Percentiles rank a stretch among this genome's conserved stretches.
These are phyloP conservation scores for Macroteleia sp. DNA, from an alignment of 2,888 invertebrate species.

Conservation along the genomic window DNA sequence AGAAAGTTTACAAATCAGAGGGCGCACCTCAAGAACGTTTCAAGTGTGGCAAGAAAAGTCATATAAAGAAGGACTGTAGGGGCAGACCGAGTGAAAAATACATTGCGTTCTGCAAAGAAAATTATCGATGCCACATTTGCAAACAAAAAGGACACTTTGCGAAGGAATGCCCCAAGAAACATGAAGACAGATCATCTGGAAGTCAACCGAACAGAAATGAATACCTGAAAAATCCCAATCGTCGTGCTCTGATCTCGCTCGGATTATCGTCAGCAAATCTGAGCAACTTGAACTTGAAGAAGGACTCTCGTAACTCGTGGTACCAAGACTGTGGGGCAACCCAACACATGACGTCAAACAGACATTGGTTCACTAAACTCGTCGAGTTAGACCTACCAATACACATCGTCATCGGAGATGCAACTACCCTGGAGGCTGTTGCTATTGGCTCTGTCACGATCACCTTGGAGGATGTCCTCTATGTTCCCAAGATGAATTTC, in stretches of 20 bases:
- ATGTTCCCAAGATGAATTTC: slow-evolving; percentile 60
- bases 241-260: slow-evolving; percentile 9
- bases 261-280: not conserved
- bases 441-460: slow-evolving; percentile 68
- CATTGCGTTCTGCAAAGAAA: not conserved
- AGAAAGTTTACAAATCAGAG: too few relatives aligned
- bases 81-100: not conserved
- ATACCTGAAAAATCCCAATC: too few relatives aligned
- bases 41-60: not conserved
- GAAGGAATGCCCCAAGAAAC: slow-evolving; percentile 9
- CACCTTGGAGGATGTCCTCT: slow-evolving; percentile 56
- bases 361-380: slow-evolving; percentile 22
- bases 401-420: slow-evolving; percentile 60
- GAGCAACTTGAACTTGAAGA: not conserved
- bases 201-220: not conserved
- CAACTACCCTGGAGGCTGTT: slow-evolving; percentile 66
- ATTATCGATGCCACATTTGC: not conserved
- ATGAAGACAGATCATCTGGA: not conserved
- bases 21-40: not conserved
- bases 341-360: slow-evolving; percentile 31
- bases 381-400: not conserved
- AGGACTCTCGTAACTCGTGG: not conserved
- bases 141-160: slow-evolving; percentile 10
- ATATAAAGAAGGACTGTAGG: not conserved
- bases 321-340: slow-evolving; percentile 37